phyloP scores from a whole-genome alignment of 1,140 invertebrate species.

The Drosophila kepulauana region DNA sequence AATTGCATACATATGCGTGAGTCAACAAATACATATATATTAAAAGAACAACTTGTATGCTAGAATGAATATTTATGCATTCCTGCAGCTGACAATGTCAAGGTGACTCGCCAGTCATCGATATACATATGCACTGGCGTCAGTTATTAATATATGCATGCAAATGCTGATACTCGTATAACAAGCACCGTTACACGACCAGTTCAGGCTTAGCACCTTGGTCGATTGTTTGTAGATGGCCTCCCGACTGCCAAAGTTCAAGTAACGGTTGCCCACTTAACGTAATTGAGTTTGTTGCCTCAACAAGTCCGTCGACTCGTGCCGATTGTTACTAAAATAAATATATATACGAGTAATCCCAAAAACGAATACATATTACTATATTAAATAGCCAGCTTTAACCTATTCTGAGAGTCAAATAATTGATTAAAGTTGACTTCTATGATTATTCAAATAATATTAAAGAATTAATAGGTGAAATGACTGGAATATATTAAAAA shows the following conservation, averaged over 20 bases:
- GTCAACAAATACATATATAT: slow-evolving; percentile 3
- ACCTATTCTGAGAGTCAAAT: too few relatives aligned
- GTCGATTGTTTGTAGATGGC: slow-evolving; percentile 7
- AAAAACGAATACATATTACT: too few relatives aligned
- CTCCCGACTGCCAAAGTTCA: slow-evolving; percentile 25
- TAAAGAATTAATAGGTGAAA: too few relatives aligned
- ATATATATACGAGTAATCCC: neutral
- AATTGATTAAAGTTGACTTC: too few relatives aligned
- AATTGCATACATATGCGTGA: slow-evolving; percentile 8
- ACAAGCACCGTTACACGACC: slow-evolving; percentile 22
- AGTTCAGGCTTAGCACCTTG: slow-evolving; percentile 11
- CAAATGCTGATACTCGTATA: neutral
- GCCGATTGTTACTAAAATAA: slow-evolving; percentile 4
- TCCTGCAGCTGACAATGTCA: slow-evolving; percentile 19
- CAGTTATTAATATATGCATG: slow-evolving; percentile 2
- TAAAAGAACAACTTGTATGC: neutral
- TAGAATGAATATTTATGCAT: neutral
- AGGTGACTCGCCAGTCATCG: slow-evolving; percentile 19
- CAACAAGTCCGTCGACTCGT: slow-evolving; percentile 9
- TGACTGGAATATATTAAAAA: too few relatives aligned
- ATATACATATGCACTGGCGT: slow-evolving; percentile 1
- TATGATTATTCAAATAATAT: too few relatives aligned
- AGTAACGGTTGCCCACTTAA: slow-evolving; percentile 3
- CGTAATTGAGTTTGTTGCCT: slow-evolving; percentile 15
- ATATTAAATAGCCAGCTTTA: too few relatives aligned